Conservation (phyloP, 2,797 vertebrate species). For the Falco cherrug region DNA sequence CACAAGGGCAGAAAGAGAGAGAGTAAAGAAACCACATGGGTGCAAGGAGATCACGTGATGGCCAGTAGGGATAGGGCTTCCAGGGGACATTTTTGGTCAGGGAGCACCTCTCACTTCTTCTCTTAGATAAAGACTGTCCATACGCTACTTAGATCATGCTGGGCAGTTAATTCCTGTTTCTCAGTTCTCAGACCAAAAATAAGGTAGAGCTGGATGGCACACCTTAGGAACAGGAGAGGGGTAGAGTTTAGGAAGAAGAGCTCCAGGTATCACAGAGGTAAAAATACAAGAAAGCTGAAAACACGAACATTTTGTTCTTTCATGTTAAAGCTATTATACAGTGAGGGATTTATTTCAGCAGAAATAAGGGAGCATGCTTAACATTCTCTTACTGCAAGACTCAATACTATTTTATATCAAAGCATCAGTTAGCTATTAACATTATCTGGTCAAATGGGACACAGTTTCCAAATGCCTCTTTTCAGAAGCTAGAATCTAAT, state of each 20-base stretch:
- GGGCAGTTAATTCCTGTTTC: neutral
- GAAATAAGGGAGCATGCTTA: neutral
- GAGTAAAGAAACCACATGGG: rapidly evolving
- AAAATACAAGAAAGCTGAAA: neutral
- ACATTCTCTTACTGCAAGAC: neutral
- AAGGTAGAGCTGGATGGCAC: neutral
- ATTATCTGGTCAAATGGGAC: neutral
- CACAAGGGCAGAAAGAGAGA: neutral
- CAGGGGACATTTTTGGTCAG: neutral
- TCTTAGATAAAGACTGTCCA: neutral
- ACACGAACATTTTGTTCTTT: neutral
- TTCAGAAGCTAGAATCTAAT: neutral
- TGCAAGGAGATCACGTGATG: neutral
- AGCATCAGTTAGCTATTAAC: neutral
- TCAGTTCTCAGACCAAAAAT: neutral
- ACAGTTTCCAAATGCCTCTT: neutral
- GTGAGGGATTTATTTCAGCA: neutral
- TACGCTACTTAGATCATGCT: neutral
- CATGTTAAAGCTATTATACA: neutral
- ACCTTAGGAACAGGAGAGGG: neutral
- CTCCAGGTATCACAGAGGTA: neutral
- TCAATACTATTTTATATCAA: neutral
- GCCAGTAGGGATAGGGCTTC: neutral
- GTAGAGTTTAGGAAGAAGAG: neutral
- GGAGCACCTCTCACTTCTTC: neutral